Evolutionary conservation across 2,113 vertebrate species (phyloP).

Genomic region (Syngnathus scovelli): DNA sequence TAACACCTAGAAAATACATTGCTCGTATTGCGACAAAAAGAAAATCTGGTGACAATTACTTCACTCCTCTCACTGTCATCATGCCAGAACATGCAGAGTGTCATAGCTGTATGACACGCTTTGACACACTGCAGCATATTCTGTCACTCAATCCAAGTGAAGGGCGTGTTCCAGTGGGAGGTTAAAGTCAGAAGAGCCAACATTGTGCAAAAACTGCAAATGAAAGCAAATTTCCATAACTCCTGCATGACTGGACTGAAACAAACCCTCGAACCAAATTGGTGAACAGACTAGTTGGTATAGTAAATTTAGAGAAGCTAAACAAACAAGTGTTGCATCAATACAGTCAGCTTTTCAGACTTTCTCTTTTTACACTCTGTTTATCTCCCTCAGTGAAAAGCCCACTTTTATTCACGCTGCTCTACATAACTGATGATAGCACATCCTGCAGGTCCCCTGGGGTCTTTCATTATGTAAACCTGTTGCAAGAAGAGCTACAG

Average conservation of each 20-base stretch:
- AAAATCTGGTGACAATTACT: neutral
- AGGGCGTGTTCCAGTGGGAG: neutral
- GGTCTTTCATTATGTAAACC: constrained; percentile 66
- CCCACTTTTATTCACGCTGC: constrained; percentile 61
- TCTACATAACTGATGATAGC: constrained; percentile 63
- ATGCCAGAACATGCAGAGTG: neutral
- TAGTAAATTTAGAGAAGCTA: neutral
- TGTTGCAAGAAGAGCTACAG: constrained; percentile 59
- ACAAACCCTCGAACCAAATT: neutral
- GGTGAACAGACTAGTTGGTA: neutral
- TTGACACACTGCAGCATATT: constrained; percentile 1
- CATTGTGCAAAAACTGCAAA: neutral
- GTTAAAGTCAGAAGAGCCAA: neutral
- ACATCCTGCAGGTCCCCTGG: constrained; percentile 33
- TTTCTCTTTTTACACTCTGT: constrained; percentile 16
- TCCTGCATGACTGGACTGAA: neutral
- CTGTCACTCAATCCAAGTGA: constrained; percentile 2
- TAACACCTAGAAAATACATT: neutral
- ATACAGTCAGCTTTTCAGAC: constrained; percentile 26
- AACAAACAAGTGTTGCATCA: constrained; percentile 37
- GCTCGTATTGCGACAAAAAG: neutral
- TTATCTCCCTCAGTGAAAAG: constrained; percentile 32
- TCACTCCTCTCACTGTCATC: neutral
- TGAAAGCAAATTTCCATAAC: neutral
- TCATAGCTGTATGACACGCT: constrained; percentile 1